Evolutionary conservation across 2,113 vertebrate species (phyloP).

Genomic region (Andinoacara biseriatus): DNA sequence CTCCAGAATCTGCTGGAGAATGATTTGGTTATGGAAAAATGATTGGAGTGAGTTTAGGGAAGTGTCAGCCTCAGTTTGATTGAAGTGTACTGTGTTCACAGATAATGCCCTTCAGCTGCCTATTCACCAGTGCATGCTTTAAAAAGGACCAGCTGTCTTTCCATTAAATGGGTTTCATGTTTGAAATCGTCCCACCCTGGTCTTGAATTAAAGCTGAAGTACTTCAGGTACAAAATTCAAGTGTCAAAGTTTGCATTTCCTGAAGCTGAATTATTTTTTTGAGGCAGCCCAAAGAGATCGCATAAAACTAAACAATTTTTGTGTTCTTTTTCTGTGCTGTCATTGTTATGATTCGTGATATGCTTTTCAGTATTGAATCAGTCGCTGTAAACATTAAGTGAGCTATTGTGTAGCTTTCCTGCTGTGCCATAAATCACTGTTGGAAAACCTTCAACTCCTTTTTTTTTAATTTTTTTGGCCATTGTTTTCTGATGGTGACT

Average conservation of each 20-base stretch:
- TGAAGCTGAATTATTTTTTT: not conserved
- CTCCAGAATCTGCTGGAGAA: constrained; percentile 32
- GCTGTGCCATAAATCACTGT: not conserved
- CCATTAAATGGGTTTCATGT: not conserved
- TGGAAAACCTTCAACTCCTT: not conserved
- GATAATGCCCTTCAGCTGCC: constrained; percentile 16
- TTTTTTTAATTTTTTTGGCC: not conserved
- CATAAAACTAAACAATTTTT: not conserved
- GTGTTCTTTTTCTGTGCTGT: not conserved
- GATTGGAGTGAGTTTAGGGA: constrained; percentile 60
- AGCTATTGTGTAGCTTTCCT: not conserved
- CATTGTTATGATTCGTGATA: not conserved
- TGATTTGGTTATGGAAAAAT: constrained; percentile 61
- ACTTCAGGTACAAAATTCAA: not conserved
- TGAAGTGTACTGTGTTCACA: constrained; percentile 61
- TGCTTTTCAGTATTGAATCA: not conserved
- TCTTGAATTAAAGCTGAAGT: not conserved
- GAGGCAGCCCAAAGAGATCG: not conserved
- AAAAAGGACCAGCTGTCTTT: constrained; percentile 53
- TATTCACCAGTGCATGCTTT: constrained; percentile 36
- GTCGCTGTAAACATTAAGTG: too few relatives aligned
- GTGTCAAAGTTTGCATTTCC: not conserved
- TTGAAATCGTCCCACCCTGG: not conserved
- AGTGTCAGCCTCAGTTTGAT: constrained; percentile 70
- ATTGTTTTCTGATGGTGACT: not conserved